Base-by-base conservation (phyloP, 2,888 invertebrate genomes). In the Cantharis nigra region DNA sequence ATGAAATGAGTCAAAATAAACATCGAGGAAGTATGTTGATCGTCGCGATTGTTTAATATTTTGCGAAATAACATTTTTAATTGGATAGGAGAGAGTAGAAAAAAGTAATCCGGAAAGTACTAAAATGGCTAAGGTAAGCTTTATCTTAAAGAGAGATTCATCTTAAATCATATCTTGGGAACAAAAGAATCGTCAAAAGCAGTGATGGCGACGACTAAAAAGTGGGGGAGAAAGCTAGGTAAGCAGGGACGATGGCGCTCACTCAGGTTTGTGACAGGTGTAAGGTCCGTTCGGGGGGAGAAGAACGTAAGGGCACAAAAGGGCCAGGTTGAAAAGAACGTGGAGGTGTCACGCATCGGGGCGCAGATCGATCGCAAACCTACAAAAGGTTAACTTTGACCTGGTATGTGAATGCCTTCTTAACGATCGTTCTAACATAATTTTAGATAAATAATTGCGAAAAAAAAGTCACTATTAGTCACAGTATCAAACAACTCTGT, bases 301-400 rank as follows among this genome's bases (percentile, higher is more conserved):
- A 69, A 75, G 75, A 71, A 73, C 71, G 73, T 76, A 75, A 78
- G 78, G 77, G 77, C 67, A 78, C 77, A 76, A 80, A 49, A 80
- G 77, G 76, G 74, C 78, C 81, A 81, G 78, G 81, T 81, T 81
- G 81, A 82, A 82, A 80, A 79, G 81, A 82, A 82, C 81, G 81
- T 77, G 82, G 80, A 84, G 84, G 84, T 84, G 84, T 84, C 84
- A 85, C 85, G 84, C 84, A 84, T 83, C 84, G 83, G 76, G 80
- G 83, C 83, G 79, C 81, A 80, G 82, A 83, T 82, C 83, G 84
- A 85, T 85, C 83, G 83, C 75, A 78, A 77, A 81, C 74, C 80
- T 76, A 80, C 79, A 77, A 79, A 79, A 78, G 78, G 79, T 74
- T 78, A 73, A 79, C 79, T 76, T 74, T 74, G 79, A 76, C 76